Percentiles rank a stretch among this genome's conserved stretches.
Conservation (phyloP, 92 coral and sea anemone species). For the Paramuricea clavata region DNA sequence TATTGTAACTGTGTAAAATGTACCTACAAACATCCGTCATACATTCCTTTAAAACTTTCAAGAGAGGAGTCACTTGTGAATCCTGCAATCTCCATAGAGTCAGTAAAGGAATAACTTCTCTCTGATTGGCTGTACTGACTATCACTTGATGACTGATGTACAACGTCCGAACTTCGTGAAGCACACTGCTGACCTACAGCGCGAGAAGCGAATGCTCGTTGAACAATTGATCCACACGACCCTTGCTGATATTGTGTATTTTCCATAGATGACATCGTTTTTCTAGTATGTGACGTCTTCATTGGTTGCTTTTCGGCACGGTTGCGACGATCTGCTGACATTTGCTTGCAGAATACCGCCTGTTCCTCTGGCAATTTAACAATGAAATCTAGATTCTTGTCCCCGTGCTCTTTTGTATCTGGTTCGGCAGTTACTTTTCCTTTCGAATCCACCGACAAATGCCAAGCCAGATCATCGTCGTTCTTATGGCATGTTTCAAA, state of each 20-base stretch:
- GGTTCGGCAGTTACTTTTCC: conserved; percentile 84
- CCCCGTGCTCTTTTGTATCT: conserved; percentile 73
- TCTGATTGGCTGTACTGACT: conserved; percentile 48
- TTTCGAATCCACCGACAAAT: conserved; percentile 75
- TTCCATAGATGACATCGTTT: conserved; percentile 10
- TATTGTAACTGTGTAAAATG: too few relatives aligned
- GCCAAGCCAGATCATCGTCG: conserved; percentile 88
- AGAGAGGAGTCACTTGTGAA: conserved; percentile 52
- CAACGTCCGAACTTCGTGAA: conserved; percentile 15
- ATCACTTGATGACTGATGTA: conserved; percentile 31
- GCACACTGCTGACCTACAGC: background rate
- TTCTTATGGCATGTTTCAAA: conserved; percentile 94
- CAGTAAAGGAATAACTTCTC: conserved; percentile 46
- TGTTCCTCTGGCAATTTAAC: conserved; percentile 74
- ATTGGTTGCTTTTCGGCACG: background rate
- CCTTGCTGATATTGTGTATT: background rate
- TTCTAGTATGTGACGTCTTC: background rate
- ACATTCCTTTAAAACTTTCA: conserved; percentile 38
- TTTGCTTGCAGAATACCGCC: conserved; percentile 12
- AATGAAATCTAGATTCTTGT: conserved; percentile 88
- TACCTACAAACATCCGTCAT: background rate
- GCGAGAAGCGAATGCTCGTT: conserved; percentile 28
- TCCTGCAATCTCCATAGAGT: conserved; percentile 43
- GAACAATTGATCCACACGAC: conserved; percentile 4
- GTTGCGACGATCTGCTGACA: background rate